Evolutionary conservation across 2,888 invertebrate genomes (phyloP).

Genomic region (Pollenia labialis): DNA sequence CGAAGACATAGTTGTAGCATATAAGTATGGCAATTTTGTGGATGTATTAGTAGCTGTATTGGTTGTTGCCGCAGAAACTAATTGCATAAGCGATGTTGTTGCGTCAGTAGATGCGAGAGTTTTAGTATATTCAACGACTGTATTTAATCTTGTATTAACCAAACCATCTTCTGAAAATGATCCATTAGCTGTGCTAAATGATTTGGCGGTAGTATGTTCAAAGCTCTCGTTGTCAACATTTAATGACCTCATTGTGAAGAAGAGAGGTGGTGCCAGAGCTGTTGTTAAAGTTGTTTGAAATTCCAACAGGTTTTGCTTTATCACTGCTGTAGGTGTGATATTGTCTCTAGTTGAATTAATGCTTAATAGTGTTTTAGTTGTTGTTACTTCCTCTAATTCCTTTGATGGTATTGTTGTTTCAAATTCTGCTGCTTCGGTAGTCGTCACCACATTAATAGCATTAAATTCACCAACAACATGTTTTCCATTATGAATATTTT

Average conservation of each 20-base stretch:
- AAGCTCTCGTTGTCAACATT: neutral
- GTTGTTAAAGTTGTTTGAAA: conserved; percentile 58
- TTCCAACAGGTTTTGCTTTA: conserved; percentile 9
- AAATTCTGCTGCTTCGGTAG: neutral
- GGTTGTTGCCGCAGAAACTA: conserved; percentile 15
- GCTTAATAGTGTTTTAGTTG: neutral
- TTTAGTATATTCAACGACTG: neutral
- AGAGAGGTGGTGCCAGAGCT: neutral
- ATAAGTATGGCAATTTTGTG: neutral
- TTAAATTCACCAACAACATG: conserved; percentile 31
- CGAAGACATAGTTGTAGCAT: neutral
- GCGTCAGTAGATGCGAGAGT: neutral
- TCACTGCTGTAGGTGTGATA: neutral
- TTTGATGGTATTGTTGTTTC: neutral
- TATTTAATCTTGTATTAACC: conserved; percentile 45
- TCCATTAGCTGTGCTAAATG: conserved; percentile 14
- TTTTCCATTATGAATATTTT: conserved; percentile 11
- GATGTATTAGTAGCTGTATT: neutral
- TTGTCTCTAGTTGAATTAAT: neutral
- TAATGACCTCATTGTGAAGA: neutral
- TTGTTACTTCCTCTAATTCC: neutral
- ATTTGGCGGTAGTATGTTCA: neutral
- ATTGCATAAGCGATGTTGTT: conserved; percentile 25
- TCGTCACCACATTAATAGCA: neutral
- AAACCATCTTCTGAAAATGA: conserved; percentile 22